Conservation (phyloP, 2,888 invertebrate genomes). For the Pheosia tremula region DNA sequence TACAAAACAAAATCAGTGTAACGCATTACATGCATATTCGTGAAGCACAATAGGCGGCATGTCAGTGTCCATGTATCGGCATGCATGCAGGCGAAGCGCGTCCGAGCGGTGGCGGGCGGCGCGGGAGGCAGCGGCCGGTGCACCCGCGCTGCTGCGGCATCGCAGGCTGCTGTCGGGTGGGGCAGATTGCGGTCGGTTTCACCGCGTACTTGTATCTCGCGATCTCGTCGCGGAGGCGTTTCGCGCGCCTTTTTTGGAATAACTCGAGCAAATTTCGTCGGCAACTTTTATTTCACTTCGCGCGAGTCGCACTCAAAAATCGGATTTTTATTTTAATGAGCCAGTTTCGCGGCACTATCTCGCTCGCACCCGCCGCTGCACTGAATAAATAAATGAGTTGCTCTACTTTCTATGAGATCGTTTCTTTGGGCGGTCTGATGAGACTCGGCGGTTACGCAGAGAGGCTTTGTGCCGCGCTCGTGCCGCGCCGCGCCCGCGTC, state of each 20-base stretch:
- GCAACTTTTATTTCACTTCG: constrained; percentile 79
- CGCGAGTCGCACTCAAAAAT: constrained; percentile 79
- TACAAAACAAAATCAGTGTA: constrained; percentile 3
- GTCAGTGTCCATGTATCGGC: background rate
- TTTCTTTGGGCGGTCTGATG: constrained; percentile 76
- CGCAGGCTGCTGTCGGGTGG: constrained; percentile 50
- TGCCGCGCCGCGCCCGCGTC: constrained; percentile 21
- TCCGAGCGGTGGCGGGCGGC: constrained; percentile 5
- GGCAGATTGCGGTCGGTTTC: constrained; percentile 78
- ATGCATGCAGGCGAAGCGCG: background rate
- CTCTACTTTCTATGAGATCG: constrained; percentile 84
- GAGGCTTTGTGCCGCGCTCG: constrained; percentile 35
- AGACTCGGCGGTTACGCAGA: constrained; percentile 48
- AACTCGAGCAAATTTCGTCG: constrained; percentile 83
- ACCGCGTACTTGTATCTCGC: constrained; percentile 73
- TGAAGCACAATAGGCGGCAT: constrained; percentile 8
- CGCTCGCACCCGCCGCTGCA: constrained; percentile 76
- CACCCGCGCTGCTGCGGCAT: constrained; percentile 38
- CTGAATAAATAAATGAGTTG: constrained; percentile 83
- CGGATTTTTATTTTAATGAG: constrained; percentile 83
- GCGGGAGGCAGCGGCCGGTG: constrained; percentile 20
- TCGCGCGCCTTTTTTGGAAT: constrained; percentile 80
- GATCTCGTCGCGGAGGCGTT: constrained; percentile 75
- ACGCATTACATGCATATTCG: constrained; percentile 12
- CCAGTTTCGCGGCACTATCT: constrained; percentile 72